Percentiles rank a stretch among this genome's conserved stretches.
phyloP scores from a whole-genome alignment of 2,888 invertebrate genomes.

The Trachelus stipa region DNA sequence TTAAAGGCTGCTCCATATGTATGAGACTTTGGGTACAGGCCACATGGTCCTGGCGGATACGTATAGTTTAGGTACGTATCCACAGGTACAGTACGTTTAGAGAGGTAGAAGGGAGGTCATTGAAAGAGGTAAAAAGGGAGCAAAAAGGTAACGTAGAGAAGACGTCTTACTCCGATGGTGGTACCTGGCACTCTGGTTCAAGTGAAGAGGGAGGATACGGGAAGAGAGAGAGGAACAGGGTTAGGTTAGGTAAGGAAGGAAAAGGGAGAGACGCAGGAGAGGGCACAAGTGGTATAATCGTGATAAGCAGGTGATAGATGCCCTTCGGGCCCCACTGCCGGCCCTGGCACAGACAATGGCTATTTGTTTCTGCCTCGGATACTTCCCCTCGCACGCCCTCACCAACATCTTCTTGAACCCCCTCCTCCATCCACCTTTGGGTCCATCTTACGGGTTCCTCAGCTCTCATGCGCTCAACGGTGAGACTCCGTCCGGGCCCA shows the following conservation, averaged over 20 bases:
- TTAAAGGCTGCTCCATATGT: not conserved
- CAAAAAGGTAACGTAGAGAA: slow-evolving; percentile 44
- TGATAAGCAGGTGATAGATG: slow-evolving; percentile 68
- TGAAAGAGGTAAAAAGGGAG: slow-evolving; percentile 47
- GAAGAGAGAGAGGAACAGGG: slow-evolving; percentile 13
- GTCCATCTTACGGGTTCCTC: slow-evolving; percentile 3
- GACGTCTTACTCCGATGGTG: slow-evolving; percentile 54
- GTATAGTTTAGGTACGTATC: not conserved
- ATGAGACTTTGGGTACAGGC: not conserved
- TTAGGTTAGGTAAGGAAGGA: slow-evolving; percentile 16
- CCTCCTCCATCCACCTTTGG: not conserved
- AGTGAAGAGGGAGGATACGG: slow-evolving; percentile 20
- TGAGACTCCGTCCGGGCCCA: not conserved
- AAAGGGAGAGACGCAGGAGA: slow-evolving; percentile 22
- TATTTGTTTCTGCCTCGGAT: slow-evolving; percentile 63
- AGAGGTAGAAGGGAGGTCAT: slow-evolving; percentile 41
- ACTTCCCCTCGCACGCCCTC: slow-evolving; percentile 14
- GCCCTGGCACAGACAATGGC: slow-evolving; percentile 61
- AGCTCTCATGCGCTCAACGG: not conserved
- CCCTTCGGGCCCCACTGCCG: slow-evolving; percentile 60
- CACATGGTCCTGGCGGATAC: not conserved
- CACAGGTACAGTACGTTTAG: not conserved
- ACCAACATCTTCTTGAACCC: not conserved
- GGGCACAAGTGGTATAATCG: slow-evolving; percentile 64
- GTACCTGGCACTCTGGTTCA: slow-evolving; percentile 13